Evolutionary conservation across 1,140 invertebrate genomes (phyloP), one percentile per base, ranked within the genome.

Genomic region (Anoplolepis gracilipes): DNA sequence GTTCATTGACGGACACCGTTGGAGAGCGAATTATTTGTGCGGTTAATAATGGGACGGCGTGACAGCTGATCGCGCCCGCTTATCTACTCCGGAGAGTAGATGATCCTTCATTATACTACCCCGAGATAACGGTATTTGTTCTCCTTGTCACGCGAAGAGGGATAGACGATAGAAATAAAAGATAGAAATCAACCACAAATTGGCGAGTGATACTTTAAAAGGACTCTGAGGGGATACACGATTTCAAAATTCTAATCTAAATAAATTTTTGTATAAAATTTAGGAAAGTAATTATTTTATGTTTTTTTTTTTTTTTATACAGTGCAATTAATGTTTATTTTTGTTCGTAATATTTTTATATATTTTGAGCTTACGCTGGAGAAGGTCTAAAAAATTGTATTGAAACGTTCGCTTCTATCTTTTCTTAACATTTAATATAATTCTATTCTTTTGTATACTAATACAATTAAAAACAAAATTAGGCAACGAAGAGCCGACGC

Each of bases 11-110:
- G 86, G 76, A 87, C 82, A 69, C 42, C 55, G 65, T 76, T 65
- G 82, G 70, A 76, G 76, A 75, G 59, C 57, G 87, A 88, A 88
- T 88, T 88, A 85, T 85, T 88, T 87, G 87, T 88, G 73, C 73
- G 76, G 81, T 88, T 88, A 88, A 88, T 88, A 88, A 88, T 87
- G 57, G 87, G 67, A 67, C 75, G 65, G 25, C 78, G 78, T 82
- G 87, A 88, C 84, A 85, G 82, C 53, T 64, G 81, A 88, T 88
- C 87, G 86, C 49, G 70, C 65, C 64, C 86, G 86, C 76, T 88
- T 78, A 88, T 88, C 86, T 75, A 49, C 65, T 82, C 67, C 25
- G 49, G 53, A 61, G 67, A 73, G 67, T 82, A 82, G 55, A 72
- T 82, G 67, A 82, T 82, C 25, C 67, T 72, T 82, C 78, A 82